Base-by-base conservation (phyloP, 2,797 vertebrate species). In the Scleropages formosus region DNA sequence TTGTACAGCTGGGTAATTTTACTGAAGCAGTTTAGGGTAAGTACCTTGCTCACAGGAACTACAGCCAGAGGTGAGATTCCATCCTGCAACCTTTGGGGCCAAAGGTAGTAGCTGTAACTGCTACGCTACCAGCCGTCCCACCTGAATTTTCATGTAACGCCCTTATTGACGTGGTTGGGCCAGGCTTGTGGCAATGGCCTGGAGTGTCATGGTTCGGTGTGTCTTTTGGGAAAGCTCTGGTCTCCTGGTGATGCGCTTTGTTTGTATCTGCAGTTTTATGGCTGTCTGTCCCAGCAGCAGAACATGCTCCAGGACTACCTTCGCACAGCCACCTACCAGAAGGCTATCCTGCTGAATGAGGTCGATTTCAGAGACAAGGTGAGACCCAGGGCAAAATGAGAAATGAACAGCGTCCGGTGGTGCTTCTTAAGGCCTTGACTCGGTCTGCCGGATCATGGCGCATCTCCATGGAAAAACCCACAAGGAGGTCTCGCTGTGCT, bases 301-400 rank as follows among this genome's bases (percentile, higher is more conserved):
- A 93, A 87, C 78, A 89, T 93, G 82, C 90, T 94, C 31, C 90
- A 93, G 80, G 93, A 95, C 86, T 93, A 88, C 82, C 78, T 90
- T 84, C 92, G 91, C 79, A 95, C 83, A 0, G 88, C 86, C 66
- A 94, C 93, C 1, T 95, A 92, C 69, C 91, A 93, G 79, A 91
- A 86, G 84, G 93, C 89, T 75, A 88, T 94, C 58, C 84, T 95
- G 24, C 77, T 89, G 82, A 95, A 93, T 15, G 91, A 93, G 12
- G 24, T 44, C 0, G 91, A 94, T 87, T 95, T 95, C 83, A 89
- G 76, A 82, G 89, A 93, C 82, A 94, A 96, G 91, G 93, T 93
- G 84, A 85, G 78, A 3, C 16, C 65, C 39, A 6, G 4, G 39
- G 20, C 47, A 22, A 12, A 9, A 15, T 47, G 24, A 13, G 8